Evolutionary conservation across 1,140 invertebrate genomes (phyloP).

Genomic region (Drosophila nasuta): DNA sequence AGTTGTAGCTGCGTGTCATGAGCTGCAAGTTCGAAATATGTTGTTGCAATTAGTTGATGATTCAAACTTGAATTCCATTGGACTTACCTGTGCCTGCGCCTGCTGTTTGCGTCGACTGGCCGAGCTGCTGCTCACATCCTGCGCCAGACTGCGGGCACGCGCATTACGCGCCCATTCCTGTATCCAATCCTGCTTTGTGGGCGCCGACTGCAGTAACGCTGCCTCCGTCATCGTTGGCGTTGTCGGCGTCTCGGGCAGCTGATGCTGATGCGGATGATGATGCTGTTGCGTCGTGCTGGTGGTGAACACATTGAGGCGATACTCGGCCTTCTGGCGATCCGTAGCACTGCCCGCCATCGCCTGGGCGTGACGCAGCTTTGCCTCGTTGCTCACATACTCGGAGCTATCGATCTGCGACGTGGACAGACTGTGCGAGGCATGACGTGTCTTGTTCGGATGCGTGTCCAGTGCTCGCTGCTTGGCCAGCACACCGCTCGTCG

Average conservation of each 20-base stretch:
- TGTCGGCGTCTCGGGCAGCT: conserved; percentile 74
- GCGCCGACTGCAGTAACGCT: conserved; percentile 73
- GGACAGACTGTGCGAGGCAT: conserved; percentile 86
- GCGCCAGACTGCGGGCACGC: conserved; percentile 73
- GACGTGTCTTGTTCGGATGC: conserved; percentile 76
- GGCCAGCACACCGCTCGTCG: conserved; percentile 87
- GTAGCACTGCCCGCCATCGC: conserved; percentile 70
- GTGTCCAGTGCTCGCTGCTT: conserved; percentile 83
- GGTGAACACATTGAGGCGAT: conserved; percentile 82
- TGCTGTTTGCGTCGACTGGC: conserved; percentile 64
- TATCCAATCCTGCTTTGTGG: conserved; percentile 84
- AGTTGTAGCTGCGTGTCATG: conserved; percentile 84
- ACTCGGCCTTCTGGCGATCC: conserved; percentile 82
- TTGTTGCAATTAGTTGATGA: too few relatives aligned
- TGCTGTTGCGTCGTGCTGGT: conserved; percentile 59
- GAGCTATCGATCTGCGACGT: conserved; percentile 88
- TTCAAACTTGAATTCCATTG: too few relatives aligned
- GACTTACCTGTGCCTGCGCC: conserved; percentile 34
- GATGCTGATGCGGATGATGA: conserved; percentile 59
- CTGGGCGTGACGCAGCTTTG: conserved; percentile 67
- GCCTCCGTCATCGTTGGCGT: conserved; percentile 74
- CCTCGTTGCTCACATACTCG: conserved; percentile 86
- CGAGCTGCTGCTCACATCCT: conserved; percentile 66
- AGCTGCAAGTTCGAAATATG: conserved; percentile 39
- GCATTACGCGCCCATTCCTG: conserved; percentile 84